Evolutionary conservation across 1,140 invertebrate species (phyloP).

Genomic region (Leptopilina boulardi): DNA sequence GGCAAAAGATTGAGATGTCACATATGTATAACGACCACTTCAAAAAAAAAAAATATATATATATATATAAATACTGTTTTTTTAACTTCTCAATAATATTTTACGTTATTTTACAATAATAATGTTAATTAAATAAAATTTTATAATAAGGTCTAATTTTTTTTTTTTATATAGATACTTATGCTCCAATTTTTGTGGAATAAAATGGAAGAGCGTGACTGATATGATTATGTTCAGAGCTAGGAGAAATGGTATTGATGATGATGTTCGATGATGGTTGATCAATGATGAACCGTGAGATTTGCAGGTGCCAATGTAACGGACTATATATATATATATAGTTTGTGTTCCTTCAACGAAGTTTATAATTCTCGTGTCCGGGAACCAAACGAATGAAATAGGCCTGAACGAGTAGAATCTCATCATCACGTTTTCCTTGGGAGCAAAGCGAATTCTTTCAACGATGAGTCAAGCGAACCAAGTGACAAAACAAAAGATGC

Average conservation of each 20-base stretch:
- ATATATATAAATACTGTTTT: neutral
- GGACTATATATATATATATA: too few relatives aligned
- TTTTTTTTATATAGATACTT: neutral
- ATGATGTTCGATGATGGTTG: neutral
- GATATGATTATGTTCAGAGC: neutral
- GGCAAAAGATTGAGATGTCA: conserved; percentile 66
- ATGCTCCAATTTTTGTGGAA: neutral
- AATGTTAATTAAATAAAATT: too few relatives aligned
- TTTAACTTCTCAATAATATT: too few relatives aligned
- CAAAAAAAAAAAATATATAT: neutral
- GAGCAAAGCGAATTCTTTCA: conserved; percentile 62
- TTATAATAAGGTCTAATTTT: too few relatives aligned
- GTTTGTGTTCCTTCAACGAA: neutral
- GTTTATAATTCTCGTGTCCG: conserved; percentile 3
- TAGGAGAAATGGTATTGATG: neutral
- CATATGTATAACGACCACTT: conserved; percentile 43
- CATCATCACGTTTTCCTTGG: conserved; percentile 61
- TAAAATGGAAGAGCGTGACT: conserved; percentile 3
- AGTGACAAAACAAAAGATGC: conserved; percentile 62
- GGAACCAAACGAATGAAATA: neutral
- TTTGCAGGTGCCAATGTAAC: conserved; percentile 31
- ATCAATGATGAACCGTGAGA: conserved; percentile 18
- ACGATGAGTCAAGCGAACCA: conserved; percentile 42
- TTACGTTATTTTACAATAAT: too few relatives aligned
- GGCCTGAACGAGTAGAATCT: neutral